Base-by-base conservation (phyloP, 2,888 invertebrate species). In the Leucozona laternaria region DNA sequence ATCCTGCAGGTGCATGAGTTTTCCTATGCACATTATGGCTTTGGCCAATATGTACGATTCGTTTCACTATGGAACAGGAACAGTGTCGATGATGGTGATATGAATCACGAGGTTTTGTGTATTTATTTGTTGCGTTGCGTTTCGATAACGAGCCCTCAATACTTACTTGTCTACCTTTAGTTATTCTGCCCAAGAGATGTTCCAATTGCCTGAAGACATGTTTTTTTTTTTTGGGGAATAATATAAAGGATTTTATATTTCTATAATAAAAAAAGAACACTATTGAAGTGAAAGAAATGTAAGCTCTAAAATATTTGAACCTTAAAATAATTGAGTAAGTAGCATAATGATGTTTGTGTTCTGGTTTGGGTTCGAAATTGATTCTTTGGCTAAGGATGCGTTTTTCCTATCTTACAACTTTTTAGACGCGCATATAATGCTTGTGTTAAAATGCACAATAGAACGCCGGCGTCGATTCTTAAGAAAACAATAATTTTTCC, bases 1-100 rank as follows among this genome's bases (percentile, higher is more conserved):
- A 86, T 86, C 88, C 86, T 88, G 86, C 87, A 88, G 88, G 88
- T 88, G 87, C 83, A 87, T 79, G 62, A 57, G 55, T 20, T n/a
- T 72, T 73, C 17, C 77, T 60, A 77, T 86, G 82, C 82, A 85
- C 72, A 60, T 60, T n/a, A n/a, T 40, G 62, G 48, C 31, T 48
- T 66, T 64, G 64, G 45, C 45, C 22, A 62, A 28, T 28, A 48
- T 20, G 48, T 17, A 34, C 7, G 8, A 2, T 2, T 17, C 22
- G 20, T 22, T 22, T 11, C 22, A n/a, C 3, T 25, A 53, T 25
- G 53, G 15, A 53, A 15, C 7, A 53, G 25, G 53, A 78, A 82
- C 50, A 64, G 72, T 66, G 37, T 57, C 79, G 79, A 53, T 50
- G 79, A 53, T 50, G 62, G 34, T 73, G 85, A 85, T 85, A 76